phyloP scores from a whole-genome alignment of 2,888 invertebrate species.

The Pycnomerus fuliginosus region DNA sequence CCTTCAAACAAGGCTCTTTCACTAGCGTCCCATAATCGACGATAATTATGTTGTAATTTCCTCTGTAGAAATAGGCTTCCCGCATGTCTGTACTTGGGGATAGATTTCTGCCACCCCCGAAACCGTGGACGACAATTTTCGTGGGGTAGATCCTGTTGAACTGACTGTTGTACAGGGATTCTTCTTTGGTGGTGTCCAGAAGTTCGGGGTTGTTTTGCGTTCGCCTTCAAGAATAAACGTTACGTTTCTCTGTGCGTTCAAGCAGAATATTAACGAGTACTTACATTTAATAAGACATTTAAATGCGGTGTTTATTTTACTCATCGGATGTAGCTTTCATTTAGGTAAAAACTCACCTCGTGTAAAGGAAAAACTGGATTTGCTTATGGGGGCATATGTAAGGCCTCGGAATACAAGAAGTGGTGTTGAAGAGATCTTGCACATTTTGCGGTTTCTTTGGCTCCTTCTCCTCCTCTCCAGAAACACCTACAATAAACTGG shows the following conservation, averaged over 20 bases:
- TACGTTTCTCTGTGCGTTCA: conserved; percentile 6
- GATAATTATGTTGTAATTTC: conserved; percentile 82
- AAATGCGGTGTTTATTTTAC: conserved; percentile 12
- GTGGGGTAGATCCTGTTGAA: conserved; percentile 79
- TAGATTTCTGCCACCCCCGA: conserved; percentile 79
- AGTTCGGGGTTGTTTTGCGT: conserved; percentile 75
- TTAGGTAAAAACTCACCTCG: conserved; percentile 58
- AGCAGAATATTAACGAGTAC: conserved; percentile 21
- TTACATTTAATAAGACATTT: conserved; percentile 18
- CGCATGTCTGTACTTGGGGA: conserved; percentile 84
- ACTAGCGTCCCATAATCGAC: conserved; percentile 82
- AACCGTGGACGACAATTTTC: conserved; percentile 89
- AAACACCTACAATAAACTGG: conserved; percentile 53
- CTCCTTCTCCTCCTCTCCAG: conserved; percentile 52
- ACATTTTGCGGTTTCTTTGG: conserved; percentile 59
- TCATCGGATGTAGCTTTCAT: conserved; percentile 13
- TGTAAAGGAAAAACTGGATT: conserved; percentile 81
- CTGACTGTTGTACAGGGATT: conserved; percentile 70
- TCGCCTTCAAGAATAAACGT: conserved; percentile 53
- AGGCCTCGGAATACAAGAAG: conserved; percentile 79
- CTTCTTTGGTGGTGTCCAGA: conserved; percentile 67
- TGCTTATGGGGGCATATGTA: conserved; percentile 79
- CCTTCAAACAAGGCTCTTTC: conserved; percentile 77
- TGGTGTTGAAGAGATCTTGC: conserved; percentile 72
- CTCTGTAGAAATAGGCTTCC: conserved; percentile 76